Evolutionary conservation across 2,797 vertebrate species (phyloP).

Genomic region (Otolemur crassicaudatus): DNA sequence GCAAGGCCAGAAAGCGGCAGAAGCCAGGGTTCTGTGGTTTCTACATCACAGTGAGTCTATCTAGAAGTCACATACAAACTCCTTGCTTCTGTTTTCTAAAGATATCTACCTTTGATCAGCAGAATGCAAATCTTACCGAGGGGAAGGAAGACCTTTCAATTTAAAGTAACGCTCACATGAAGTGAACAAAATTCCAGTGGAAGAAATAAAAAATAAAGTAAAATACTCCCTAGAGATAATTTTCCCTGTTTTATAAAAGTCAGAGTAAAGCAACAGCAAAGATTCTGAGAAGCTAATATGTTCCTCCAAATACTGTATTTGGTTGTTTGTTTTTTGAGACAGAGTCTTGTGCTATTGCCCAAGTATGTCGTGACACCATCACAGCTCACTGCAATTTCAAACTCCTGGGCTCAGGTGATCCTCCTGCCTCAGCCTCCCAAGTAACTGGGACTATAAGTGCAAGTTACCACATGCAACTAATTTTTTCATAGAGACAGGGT

Average conservation of each 20-base stretch:
- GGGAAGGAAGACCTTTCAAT: slow-evolving; percentile 3
- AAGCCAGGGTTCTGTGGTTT: background rate
- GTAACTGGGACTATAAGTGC: no score
- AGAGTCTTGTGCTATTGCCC: background rate
- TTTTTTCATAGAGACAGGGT: no score
- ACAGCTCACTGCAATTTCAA: background rate
- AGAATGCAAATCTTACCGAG: background rate
- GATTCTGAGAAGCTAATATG: background rate
- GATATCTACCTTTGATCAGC: background rate
- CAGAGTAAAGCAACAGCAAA: background rate
- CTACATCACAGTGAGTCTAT: background rate
- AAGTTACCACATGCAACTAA: no score
- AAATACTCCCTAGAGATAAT: background rate
- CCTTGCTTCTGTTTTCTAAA: background rate
- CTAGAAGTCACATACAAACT: background rate
- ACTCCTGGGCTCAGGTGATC: background rate
- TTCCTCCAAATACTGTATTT: background rate
- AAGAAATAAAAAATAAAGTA: background rate
- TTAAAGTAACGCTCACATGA: background rate
- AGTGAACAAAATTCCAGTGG: background rate
- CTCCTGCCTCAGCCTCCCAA: no score
- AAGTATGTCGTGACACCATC: background rate
- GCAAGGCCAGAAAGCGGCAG: background rate
- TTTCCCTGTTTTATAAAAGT: background rate
- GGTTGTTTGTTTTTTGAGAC: background rate